Evolutionary conservation across 2,888 invertebrate species (phyloP).

Genomic region (Xiphydria camelus): DNA sequence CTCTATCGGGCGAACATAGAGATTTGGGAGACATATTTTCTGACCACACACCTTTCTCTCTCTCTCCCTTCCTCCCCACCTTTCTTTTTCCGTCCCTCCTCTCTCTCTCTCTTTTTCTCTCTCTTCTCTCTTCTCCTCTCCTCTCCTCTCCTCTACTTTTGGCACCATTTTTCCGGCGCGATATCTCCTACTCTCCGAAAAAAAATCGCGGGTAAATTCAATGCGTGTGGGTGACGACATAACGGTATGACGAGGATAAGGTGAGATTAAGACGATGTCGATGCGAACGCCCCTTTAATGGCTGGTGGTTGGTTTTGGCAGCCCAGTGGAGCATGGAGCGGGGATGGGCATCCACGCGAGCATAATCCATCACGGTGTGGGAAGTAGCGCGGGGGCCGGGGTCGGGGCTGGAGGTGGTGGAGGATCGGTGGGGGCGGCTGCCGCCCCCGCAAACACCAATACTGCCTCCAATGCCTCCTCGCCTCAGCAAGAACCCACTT

Average conservation of each 20-base stretch:
- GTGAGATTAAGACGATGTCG: slow-evolving; percentile 33
- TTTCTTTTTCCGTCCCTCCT: too few species aligned
- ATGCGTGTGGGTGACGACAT: slow-evolving; percentile 43
- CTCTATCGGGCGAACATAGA: slow-evolving; percentile 10
- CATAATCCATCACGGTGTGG: slow-evolving; percentile 58
- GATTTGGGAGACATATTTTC: slow-evolving; percentile 57
- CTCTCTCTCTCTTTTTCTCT: slow-evolving; percentile 8
- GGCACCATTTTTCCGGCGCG: neutral
- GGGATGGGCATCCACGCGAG: slow-evolving; percentile 59
- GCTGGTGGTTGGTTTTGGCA: slow-evolving; percentile 59
- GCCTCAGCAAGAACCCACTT: slow-evolving; percentile 81
- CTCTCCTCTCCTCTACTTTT: neutral
- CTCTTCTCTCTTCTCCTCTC: neutral
- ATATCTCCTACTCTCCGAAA: neutral
- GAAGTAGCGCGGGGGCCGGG: slow-evolving; percentile 59
- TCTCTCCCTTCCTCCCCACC: too few species aligned
- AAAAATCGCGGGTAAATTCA: slow-evolving; percentile 10
- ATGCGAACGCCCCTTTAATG: slow-evolving; percentile 57
- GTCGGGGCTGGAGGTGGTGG: slow-evolving; percentile 55
- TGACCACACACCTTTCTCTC: too few species aligned
- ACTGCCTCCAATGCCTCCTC: slow-evolving; percentile 60
- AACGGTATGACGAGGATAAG: slow-evolving; percentile 27
- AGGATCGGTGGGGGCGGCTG: slow-evolving; percentile 62
- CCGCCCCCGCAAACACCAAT: slow-evolving; percentile 63
- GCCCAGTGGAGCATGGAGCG: slow-evolving; percentile 62